Conservation (phyloP, 2,888 invertebrate species). For the Drosophila borborema region DNA sequence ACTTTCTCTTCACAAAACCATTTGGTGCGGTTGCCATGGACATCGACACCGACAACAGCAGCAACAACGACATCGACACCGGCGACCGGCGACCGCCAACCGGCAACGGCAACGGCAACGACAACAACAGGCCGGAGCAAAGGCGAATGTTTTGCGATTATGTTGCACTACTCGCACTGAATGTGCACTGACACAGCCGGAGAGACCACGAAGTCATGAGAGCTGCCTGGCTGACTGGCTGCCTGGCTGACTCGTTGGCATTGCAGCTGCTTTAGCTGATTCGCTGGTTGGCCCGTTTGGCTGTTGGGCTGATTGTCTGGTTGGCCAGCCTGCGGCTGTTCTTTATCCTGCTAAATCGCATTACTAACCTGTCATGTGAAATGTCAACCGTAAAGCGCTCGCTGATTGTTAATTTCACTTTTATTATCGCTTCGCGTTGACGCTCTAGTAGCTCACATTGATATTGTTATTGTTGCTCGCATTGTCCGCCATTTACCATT, state of each 20-base stretch:
- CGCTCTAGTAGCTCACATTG: slow-evolving; percentile 22
- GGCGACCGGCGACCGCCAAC: slow-evolving; percentile 12
- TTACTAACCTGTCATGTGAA: slow-evolving; percentile 83
- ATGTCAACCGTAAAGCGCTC: slow-evolving; percentile 83
- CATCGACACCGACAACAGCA: slow-evolving; percentile 57
- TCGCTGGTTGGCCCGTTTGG: slow-evolving; percentile 13
- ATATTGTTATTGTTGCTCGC: slow-evolving; percentile 26
- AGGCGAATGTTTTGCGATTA: slow-evolving; percentile 51
- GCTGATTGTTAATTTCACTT: slow-evolving; percentile 83
- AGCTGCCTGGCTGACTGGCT: slow-evolving; percentile 9
- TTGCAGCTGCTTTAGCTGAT: slow-evolving; percentile 45
- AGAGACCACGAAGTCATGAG: slow-evolving; percentile 16
- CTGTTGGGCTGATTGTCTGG: slow-evolving; percentile 15
- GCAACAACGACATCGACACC: slow-evolving; percentile 37
- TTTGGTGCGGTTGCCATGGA: slow-evolving; percentile 64
- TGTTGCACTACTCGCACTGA: slow-evolving; percentile 44
- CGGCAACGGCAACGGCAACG: slow-evolving; percentile 4
- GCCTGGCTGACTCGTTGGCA: slow-evolving; percentile 2
- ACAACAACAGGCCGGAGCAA: slow-evolving; percentile 21
- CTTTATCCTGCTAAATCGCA: slow-evolving; percentile 83
- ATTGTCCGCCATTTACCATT: slow-evolving; percentile 45
- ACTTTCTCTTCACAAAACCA: slow-evolving; percentile 82
- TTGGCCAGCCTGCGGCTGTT: slow-evolving; percentile 66
- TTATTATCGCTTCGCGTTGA: slow-evolving; percentile 61
- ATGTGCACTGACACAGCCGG: slow-evolving; percentile 11